A percentile compares a stretch with the other conserved stretches of the same genome.
Evolutionary conservation across 2,888 invertebrate species (phyloP).

Genomic region (Metalampra italica): DNA sequence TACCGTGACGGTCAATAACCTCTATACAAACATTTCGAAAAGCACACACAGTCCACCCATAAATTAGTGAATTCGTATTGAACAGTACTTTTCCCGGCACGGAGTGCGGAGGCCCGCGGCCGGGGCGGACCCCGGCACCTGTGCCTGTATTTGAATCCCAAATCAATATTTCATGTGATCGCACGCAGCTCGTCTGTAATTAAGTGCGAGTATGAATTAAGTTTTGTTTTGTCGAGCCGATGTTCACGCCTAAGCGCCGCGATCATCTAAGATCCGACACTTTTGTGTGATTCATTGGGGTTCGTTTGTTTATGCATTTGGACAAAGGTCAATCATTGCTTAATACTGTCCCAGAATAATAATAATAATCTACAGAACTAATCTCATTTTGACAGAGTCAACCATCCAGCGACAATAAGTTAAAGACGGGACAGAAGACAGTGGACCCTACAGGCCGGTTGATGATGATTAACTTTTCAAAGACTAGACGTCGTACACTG

Average conservation of each 20-base stretch:
- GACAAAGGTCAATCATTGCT: slow-evolving; percentile 2
- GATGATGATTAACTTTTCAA: too few relatives aligned
- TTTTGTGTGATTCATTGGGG: slow-evolving; percentile 34
- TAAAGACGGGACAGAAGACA: too few relatives aligned
- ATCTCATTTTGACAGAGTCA: too few relatives aligned
- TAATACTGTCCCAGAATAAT: neutral
- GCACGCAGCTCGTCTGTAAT: slow-evolving; percentile 52
- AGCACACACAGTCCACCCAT: slow-evolving; percentile 24
- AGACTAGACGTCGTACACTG: too few relatives aligned
- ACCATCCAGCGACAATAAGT: too few relatives aligned
- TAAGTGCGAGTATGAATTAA: slow-evolving; percentile 61
- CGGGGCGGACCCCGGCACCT: slow-evolving; percentile 65
- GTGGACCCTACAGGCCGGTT: too few relatives aligned
- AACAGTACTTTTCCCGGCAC: slow-evolving; percentile 27
- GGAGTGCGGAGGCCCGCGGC: slow-evolving; percentile 57
- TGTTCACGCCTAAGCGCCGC: slow-evolving; percentile 62
- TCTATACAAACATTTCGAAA: neutral
- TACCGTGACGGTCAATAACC: neutral
- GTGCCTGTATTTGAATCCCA: slow-evolving; percentile 59
- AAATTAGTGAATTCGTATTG: slow-evolving; percentile 46
- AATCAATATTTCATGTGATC: slow-evolving; percentile 69
- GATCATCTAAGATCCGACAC: slow-evolving; percentile 45
- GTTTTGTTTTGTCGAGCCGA: slow-evolving; percentile 40
- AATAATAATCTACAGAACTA: too few relatives aligned
- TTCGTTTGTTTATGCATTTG: slow-evolving; percentile 20